Evolutionary conservation across 2,888 invertebrate genomes (phyloP), one percentile per base, ranked within the genome.

Genomic region (Mythimna albipuncta): DNA sequence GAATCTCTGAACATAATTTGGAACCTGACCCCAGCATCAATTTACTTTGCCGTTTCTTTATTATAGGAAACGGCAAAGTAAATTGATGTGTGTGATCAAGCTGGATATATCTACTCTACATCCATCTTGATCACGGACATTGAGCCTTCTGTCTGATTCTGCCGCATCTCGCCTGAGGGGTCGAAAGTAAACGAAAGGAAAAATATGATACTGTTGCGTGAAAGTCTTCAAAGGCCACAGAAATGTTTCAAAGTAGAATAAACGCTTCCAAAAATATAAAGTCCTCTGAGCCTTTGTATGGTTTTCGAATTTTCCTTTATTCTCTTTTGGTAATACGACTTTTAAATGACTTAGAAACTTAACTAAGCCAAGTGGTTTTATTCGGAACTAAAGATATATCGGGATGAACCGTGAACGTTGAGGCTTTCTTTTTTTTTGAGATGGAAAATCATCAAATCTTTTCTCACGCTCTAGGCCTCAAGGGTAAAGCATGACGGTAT

Each of bases 171-270:
- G 6, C 67, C 50, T 16, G 41, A 68, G 35, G 54, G 69, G 68
- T 72, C 55, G 44, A 72, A 64, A 73, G 65, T 75, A 77, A 75
- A 77, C 54, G 61, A 77, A 70, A 72, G 58, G 72, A 74, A 83
- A 82, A 83, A 83, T 78, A 77, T 81, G 83, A 77, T 74, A 83
- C 84, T 69, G 65, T 70, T 78, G 74, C 55, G 75, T 69, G 52
- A 75, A 69, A 70, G 57, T 65, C 58, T 81, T 72, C 64, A 72
- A 81, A 72, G n/a, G 69, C 74, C 72, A 58, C 74, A 70, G 57
- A 70, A 83, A 75, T 72, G 59, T 75, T 69, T 72, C 19, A 44
- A 71, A 62, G 68, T 70, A 71, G 58, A 73, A 81, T 74, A 81
- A 77, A 69, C 64, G 66, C 69, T 72, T 81, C 44, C 61, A 62